Evolutionary conservation across 2,797 vertebrate genomes (phyloP).

Genomic region (Macropus fuliginosus): DNA sequence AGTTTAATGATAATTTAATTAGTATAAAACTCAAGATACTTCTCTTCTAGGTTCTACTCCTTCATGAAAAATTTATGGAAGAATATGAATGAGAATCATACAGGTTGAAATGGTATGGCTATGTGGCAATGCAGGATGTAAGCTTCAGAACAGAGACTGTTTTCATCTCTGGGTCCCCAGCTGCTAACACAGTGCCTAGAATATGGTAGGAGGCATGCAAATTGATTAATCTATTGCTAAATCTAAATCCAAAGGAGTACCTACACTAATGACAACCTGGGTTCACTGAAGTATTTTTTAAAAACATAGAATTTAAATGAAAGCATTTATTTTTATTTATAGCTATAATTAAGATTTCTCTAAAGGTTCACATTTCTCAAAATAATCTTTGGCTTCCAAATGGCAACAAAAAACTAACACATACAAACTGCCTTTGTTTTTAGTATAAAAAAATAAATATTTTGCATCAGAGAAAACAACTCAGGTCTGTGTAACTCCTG

Average conservation of each 20-base stretch:
- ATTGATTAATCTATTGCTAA: not conserved
- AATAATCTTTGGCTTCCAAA: constrained; percentile 48
- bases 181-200: not conserved
- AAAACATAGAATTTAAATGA: constrained; percentile 23
- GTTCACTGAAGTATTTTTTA: not conserved
- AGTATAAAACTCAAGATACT: not conserved
- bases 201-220: not conserved
- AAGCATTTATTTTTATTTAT: constrained; percentile 30
- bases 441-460: not conserved
- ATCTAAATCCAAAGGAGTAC: not conserved
- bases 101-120: not conserved
- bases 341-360: constrained; percentile 26
- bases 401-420: not conserved
- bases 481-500: not conserved
- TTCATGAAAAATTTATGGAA: not conserved
- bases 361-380: constrained; percentile 37
- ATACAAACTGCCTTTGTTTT: not conserved
- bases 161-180: not conserved
- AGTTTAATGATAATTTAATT: not conserved
- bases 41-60: not conserved
- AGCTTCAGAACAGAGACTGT: not conserved
- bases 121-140: not conserved
- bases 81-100: not conserved
- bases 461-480: not conserved
- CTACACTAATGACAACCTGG: not conserved